phyloP scores from a whole-genome alignment of 2,797 vertebrate genomes.

The Semaprochilodus insignis region DNA sequence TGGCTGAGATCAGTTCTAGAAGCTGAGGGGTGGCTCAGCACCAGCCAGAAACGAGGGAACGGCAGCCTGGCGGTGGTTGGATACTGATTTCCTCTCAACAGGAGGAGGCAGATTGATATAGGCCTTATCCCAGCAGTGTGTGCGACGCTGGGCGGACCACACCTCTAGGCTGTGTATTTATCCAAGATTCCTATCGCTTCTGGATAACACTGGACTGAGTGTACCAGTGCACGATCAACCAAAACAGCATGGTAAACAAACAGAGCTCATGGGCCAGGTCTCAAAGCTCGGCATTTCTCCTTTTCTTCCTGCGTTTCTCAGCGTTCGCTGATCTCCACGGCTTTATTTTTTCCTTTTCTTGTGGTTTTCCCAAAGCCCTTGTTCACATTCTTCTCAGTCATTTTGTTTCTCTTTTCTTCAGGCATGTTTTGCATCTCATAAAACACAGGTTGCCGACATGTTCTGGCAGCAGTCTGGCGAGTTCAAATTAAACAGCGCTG shows the following conservation, averaged over 20 bases:
- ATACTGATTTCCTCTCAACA: constrained; percentile 55
- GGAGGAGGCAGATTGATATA: constrained; percentile 48
- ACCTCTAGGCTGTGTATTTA: constrained; percentile 64
- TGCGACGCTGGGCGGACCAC: constrained; percentile 49
- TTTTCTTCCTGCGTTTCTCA: background rate
- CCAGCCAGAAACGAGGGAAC: constrained; percentile 2
- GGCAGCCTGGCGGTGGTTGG: constrained; percentile 4
- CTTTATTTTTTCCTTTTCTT: constrained; percentile 13
- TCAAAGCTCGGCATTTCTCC: background rate
- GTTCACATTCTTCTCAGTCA: background rate
- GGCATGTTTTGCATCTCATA: constrained; percentile 44
- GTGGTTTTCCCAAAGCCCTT: constrained; percentile 1
- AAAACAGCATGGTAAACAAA: constrained; percentile 54
- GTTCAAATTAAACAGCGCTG: constrained; percentile 52
- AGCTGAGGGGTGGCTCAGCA: constrained; percentile 3
- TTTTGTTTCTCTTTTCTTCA: constrained; percentile 11
- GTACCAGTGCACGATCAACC: constrained; percentile 36
- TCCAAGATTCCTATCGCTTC: constrained; percentile 61
- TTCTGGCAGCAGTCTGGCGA: constrained; percentile 46
- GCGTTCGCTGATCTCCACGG: constrained; percentile 4
- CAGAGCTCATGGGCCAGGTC: constrained; percentile 35
- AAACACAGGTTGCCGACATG: constrained; percentile 49
- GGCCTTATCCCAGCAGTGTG: constrained; percentile 45
- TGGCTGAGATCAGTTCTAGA: constrained; percentile 26
- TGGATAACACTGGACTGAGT: constrained; percentile 47